Conservation (phyloP, 2,888 invertebrate species). For the Seira ritae region DNA sequence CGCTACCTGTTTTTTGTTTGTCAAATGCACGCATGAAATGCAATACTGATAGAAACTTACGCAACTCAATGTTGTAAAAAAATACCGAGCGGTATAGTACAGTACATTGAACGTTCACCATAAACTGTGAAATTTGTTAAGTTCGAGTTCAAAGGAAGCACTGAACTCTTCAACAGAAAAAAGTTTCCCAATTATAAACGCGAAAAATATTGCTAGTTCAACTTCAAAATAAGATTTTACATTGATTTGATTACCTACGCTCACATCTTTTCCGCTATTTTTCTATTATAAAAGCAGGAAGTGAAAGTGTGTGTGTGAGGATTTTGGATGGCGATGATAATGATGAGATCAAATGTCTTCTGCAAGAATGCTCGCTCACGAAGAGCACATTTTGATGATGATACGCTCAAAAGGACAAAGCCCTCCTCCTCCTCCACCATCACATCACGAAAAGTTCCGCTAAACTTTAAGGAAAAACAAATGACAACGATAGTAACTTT, state of each 20-base stretch:
- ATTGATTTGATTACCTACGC: neutral
- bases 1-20: neutral
- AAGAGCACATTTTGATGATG: neutral
- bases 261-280: no score
- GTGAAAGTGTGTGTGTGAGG: constrained; percentile 41
- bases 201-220: no score
- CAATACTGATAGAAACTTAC: no score
- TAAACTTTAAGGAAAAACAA: neutral
- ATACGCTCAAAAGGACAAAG: constrained; percentile 35
- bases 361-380: constrained; percentile 28
- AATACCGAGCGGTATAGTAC: no score
- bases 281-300: constrained; percentile 53
- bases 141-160: neutral
- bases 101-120: neutral
- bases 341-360: constrained; percentile 51
- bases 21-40: constrained; percentile 7
- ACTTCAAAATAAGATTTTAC: no score
- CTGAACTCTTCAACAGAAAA: neutral
- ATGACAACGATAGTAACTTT: neutral
- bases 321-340: neutral
- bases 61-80: no score
- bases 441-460: constrained; percentile 23
- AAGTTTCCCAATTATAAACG: neutral
- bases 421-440: constrained; percentile 13
- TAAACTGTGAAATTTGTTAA: neutral